These are phyloP conservation scores for Clarias platycephalus DNA, from an alignment of 2,797 vertebrate genomes.

Conservation along the genomic window DNA sequence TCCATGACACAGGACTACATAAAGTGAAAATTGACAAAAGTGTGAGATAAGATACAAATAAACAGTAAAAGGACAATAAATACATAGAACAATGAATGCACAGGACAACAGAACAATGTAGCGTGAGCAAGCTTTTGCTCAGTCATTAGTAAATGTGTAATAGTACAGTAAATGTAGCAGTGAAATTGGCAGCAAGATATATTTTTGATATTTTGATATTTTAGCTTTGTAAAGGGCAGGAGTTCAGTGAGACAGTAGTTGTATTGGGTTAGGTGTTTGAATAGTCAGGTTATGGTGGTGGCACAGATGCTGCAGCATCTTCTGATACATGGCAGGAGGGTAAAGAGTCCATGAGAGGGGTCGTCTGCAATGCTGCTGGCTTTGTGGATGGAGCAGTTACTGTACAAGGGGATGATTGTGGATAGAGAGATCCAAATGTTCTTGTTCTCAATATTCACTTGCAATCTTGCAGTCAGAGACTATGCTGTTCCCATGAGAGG, in stretches of 20 bases:
- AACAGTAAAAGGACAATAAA: neutral
- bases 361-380: neutral
- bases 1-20: neutral
- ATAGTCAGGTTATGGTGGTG: neutral
- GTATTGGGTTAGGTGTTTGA: neutral
- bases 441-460: neutral
- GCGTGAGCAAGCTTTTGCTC: neutral
- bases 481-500: too few relatives aligned
- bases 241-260: neutral
- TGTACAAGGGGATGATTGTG: neutral
- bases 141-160: neutral
- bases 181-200: neutral
- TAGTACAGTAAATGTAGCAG: neutral
- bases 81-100: neutral
- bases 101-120: neutral
- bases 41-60: neutral
- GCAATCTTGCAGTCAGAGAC: neutral
- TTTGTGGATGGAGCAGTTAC: neutral
- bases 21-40: neutral
- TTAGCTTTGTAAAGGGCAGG: neutral
- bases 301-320: neutral
- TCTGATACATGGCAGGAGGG: neutral
- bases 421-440: neutral
- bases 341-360: neutral
- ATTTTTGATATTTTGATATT: too few relatives aligned